These are phyloP conservation scores for Ennomos fuscantarius DNA, from an alignment of 2,888 invertebrate species.

Conservation along the genomic window DNA sequence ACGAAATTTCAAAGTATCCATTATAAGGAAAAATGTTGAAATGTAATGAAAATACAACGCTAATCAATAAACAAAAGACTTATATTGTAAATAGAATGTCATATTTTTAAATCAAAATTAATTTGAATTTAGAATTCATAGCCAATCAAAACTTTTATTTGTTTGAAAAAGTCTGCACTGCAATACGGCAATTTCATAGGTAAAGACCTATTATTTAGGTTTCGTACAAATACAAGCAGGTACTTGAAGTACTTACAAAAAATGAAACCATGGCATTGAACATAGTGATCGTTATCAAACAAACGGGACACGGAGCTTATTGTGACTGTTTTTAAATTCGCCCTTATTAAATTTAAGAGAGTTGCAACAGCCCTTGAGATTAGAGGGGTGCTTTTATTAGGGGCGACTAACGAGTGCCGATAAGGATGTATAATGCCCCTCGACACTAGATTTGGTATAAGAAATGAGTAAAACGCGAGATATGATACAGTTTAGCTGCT, in stretches of 20 bases:
- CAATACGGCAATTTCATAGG: no score
- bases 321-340: conserved; percentile 80
- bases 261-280: conserved; percentile 29
- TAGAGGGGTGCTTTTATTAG: conserved; percentile 81
- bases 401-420: conserved; percentile 81
- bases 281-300: conserved; percentile 36
- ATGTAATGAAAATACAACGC: no score
- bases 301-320: conserved; percentile 45
- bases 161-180: no score
- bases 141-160: no score
- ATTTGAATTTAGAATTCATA: no score
- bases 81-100: no score
- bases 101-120: no score
- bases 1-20: no score
- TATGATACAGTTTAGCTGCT: background rate
- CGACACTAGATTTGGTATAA: conserved; percentile 49
- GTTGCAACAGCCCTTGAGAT: conserved; percentile 76
- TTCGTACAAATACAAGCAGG: conserved; percentile 2
- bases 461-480: conserved; percentile 39
- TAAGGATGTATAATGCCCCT: conserved; percentile 80
- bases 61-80: no score
- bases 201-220: no score
- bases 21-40: no score
- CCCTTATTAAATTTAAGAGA: conserved; percentile 81
- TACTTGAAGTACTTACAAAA: conserved; percentile 15